Conservation (phyloP, 2,888 invertebrate species). For the Aporophyla nigra region DNA sequence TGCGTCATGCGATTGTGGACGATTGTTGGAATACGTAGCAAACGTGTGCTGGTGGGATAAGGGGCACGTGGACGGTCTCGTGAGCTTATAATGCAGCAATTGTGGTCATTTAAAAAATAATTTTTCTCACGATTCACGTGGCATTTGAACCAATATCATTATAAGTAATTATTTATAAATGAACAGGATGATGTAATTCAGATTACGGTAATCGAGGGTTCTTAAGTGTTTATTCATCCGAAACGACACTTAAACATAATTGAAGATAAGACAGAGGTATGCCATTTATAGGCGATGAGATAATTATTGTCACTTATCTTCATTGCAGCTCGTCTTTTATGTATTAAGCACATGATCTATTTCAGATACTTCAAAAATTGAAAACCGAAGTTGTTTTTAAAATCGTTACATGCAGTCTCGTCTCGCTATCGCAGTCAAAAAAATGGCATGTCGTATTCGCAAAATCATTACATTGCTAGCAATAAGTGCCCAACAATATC, state of each 20-base stretch:
- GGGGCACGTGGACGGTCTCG: slow-evolving; percentile 74
- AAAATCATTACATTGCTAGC: slow-evolving; percentile 27
- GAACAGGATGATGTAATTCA: slow-evolving; percentile 32
- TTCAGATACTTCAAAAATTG: neutral
- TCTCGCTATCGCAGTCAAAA: neutral
- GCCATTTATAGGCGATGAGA: slow-evolving; percentile 44
- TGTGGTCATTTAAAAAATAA: slow-evolving; percentile 23
- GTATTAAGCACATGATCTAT: neutral
- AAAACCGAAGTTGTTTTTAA: neutral
- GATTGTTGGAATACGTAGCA: slow-evolving; percentile 71
- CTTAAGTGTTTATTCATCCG: slow-evolving; percentile 34
- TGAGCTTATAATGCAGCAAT: slow-evolving; percentile 54
- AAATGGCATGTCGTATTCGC: slow-evolving; percentile 13
- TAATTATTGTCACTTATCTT: slow-evolving; percentile 35
- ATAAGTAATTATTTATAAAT: slow-evolving; percentile 29
- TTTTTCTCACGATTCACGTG: slow-evolving; percentile 20
- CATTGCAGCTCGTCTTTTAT: neutral
- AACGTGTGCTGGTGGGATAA: slow-evolving; percentile 59
- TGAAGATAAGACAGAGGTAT: slow-evolving; percentile 40
- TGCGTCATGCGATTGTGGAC: slow-evolving; percentile 76
- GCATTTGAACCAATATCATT: slow-evolving; percentile 29
- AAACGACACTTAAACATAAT: slow-evolving; percentile 33
- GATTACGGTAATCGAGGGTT: slow-evolving; percentile 33
- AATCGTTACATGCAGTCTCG: slow-evolving; percentile 8
- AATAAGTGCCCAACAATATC: slow-evolving; percentile 45